Base-by-base conservation (phyloP, 1,140 invertebrate genomes). In the Drosophila sulfurigaster region DNA sequence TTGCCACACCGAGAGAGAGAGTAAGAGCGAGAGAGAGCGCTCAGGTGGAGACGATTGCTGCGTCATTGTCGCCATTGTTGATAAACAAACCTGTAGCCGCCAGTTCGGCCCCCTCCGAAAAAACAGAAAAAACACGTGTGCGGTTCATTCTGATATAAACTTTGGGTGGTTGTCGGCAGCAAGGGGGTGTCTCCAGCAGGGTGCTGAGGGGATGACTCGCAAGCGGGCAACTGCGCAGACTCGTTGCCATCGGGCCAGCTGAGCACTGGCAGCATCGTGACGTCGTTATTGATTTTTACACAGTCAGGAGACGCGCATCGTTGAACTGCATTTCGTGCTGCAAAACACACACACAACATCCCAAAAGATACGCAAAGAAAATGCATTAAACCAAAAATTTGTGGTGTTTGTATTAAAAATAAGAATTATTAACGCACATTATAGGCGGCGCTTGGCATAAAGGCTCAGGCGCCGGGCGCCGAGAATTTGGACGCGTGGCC, bases 31-130 rank as follows among this genome's bases (percentile, higher is more conserved):
- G 56, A 15, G 56, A 6, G 15, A 15, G 2, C 38, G 66, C 49
- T 41, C 83, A 87, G 83, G 83, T 87, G 80, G 80, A 67, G 70
- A 66, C 28, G 20, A 41, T 57, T 10, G 28, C 15, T 70, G 66
- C 72, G 73, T 75, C 73, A 75, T 75, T 75, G 73, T 58, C 48
- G 73, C 73, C 70, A 75, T 77, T 87, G 83, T 87, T 87, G 83
- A 88, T 66, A 87, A 87, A 87, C 83, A 87, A 87, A 87, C 83
- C 83, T 87, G 83, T 87, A 80, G 83, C 83, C 83, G 60, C 45
- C 48, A 38, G 35, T 38, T 60, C 45, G 49, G 32, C 2, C 38
- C 64, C 20, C 20, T 25, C 20, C 20, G 20, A 25, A 25, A 25
- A 25, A 25, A 25, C 67, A 72, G 10, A 38, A 38, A 64, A 75